A percentile compares a stretch with the other conserved stretches of the same genome.
Evolutionary conservation across 2,888 invertebrate genomes (phyloP).

Genomic region (Chloroclysta siterata): DNA sequence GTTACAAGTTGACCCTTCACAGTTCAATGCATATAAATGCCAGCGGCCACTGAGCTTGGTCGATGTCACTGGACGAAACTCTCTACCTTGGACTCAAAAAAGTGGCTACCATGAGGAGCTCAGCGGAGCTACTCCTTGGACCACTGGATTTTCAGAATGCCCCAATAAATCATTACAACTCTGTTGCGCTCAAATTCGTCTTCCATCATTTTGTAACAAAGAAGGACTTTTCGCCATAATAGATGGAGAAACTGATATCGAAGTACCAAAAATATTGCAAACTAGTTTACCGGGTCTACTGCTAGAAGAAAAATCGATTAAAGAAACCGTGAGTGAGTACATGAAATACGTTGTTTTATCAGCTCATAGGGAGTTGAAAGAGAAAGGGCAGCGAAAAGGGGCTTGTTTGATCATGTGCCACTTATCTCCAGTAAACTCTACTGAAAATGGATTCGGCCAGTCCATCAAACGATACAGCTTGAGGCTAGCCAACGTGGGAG

Average conservation of each 20-base stretch:
- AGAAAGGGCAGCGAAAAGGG: slow-evolving; percentile 90
- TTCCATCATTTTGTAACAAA: slow-evolving; percentile 91
- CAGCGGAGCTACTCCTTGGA: slow-evolving; percentile 88
- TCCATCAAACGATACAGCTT: slow-evolving; percentile 87
- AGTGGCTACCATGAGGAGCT: slow-evolving; percentile 83
- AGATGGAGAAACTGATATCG: slow-evolving; percentile 90
- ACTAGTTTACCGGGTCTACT: slow-evolving; percentile 91
- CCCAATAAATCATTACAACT: slow-evolving; percentile 90
- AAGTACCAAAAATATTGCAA: slow-evolving; percentile 88
- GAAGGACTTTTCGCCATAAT: slow-evolving; percentile 94
- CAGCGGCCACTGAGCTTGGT: slow-evolving; percentile 92
- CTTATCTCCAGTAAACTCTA: slow-evolving; percentile 86
- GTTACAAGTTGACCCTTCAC: slow-evolving; percentile 92
- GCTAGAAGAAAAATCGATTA: slow-evolving; percentile 91
- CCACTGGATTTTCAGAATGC: slow-evolving; percentile 93
- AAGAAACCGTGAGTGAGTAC: slow-evolving; percentile 92
- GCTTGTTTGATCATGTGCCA: slow-evolving; percentile 90
- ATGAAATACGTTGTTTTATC: slow-evolving; percentile 93
- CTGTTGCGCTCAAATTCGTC: slow-evolving; percentile 91
- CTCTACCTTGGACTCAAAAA: slow-evolving; percentile 85
- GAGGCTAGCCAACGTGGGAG: slow-evolving; percentile 90
- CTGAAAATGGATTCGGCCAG: slow-evolving; percentile 86
- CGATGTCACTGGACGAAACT: slow-evolving; percentile 93
- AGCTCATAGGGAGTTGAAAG: slow-evolving; percentile 90
- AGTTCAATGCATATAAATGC: slow-evolving; percentile 91